Evolutionary conservation across 64 coral and sea anemone species (phyloP), one percentile per base, ranked within the genome.

Genomic region (Dendronephthya gigantea): DNA sequence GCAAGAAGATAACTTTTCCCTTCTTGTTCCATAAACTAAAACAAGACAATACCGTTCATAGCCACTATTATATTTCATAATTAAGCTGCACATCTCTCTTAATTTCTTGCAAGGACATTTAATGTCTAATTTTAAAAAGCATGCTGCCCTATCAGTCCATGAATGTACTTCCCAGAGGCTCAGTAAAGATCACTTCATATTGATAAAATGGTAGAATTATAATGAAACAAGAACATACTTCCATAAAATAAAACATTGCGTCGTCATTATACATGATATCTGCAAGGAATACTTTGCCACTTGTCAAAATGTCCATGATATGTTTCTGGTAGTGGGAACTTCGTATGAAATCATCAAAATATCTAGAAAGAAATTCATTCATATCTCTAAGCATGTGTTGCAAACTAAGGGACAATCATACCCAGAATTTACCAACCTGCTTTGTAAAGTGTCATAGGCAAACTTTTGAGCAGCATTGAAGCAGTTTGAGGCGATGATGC

Each of bases 231-330:
- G 16, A 17, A 45, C 89, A 74, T 68, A 98, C 95, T 90, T 98
- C 95, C 95, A 98, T 98, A 35, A 98, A 98, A 56, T 98, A 93
- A 86, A 98, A 98, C 95, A 98, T 92, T 27, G 92, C 92, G 83
- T 93, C 90, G 84, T 98, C 86, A 93, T 98, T 98, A 81, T 93
- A 93, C 28, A 98, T 59, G 83, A 98, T 88, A 39, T 98, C 95
- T 41, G 92, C 92, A 2, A 98, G 88, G 74, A 98, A 98, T 31
- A 98, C 89, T 85, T 93, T 91, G 83, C 90, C 84, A 85, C 95
- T 90, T 35, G 95, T 98, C 29, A 93, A 65, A 55, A 93, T 93
- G 51, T 98, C 95, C 50, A 98, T 88, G 39, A 93, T 89, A 82
- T 98, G 95, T 82, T 98, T 98, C 30, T 84, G 93, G 86, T 98